A percentile compares a stretch with the other conserved stretches of the same genome.
Conservation (phyloP, 2,113 vertebrate species). For the Gyps fulvus region DNA sequence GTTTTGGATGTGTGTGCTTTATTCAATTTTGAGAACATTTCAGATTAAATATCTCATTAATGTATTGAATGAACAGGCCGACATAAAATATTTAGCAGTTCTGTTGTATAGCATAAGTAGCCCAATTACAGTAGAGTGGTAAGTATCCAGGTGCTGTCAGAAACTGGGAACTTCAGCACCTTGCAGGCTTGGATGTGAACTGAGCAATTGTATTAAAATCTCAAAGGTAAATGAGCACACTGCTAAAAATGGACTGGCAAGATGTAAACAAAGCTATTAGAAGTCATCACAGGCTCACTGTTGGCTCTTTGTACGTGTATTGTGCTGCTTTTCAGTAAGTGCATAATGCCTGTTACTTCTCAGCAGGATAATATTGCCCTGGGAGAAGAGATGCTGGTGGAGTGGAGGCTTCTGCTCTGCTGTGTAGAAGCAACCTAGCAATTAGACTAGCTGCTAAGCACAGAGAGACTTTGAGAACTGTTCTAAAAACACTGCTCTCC, state of each 20-base stretch:
- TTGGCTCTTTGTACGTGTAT: not conserved
- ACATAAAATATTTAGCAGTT: not conserved
- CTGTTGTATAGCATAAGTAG: not conserved
- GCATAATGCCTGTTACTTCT: not conserved
- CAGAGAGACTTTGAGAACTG: not conserved
- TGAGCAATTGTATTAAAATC: not conserved
- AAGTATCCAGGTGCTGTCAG: not conserved
- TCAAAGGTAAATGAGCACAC: not conserved
- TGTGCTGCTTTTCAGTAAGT: not conserved
- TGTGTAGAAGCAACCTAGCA: not conserved
- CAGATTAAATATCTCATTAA: not conserved
- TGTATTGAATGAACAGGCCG: not conserved
- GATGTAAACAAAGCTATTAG: not conserved
- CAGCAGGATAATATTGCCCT: not conserved
- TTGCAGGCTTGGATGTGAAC: not conserved
- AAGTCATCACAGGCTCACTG: not conserved
- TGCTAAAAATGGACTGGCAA: not conserved
- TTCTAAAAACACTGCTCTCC: not conserved
- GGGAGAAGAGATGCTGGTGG: not conserved
- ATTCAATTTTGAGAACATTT: not conserved
- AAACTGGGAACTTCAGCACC: not conserved
- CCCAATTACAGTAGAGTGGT: not conserved
- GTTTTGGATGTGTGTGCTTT: not conserved
- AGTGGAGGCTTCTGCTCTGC: not conserved
- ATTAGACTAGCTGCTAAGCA: not conserved